These are phyloP conservation scores for Brenthis hecate DNA, from an alignment of 2,888 invertebrate species.

Conservation along the genomic window DNA sequence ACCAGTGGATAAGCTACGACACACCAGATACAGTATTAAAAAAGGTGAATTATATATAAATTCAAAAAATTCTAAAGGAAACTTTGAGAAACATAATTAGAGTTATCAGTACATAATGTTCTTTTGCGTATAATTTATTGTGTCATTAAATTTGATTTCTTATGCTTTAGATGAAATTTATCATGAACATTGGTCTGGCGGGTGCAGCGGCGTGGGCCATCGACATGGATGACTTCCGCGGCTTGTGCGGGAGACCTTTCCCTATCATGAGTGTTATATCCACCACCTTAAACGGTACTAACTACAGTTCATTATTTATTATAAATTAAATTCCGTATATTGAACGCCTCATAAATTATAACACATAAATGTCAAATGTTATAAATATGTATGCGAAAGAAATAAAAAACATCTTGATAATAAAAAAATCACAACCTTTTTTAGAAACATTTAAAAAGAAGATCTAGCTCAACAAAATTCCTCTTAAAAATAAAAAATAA, in stretches of 20 bases:
- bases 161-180: constrained; percentile 82
- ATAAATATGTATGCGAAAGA: too few relatives aligned
- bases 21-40: constrained; percentile 84
- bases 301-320: too few relatives aligned
- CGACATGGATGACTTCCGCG: constrained; percentile 91
- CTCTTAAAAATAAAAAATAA: too few relatives aligned
- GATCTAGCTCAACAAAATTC: too few relatives aligned
- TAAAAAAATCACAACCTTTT: background rate
- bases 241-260: constrained; percentile 87
- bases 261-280: constrained; percentile 85
- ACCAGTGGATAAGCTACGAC: constrained; percentile 92
- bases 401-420: constrained; percentile 35
- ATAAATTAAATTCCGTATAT: too few relatives aligned
- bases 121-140: background rate
- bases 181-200: constrained; percentile 84
- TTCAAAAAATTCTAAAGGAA: too few relatives aligned
- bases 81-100: too few relatives aligned
- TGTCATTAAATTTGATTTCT: background rate
- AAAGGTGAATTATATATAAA: constrained; percentile 79
- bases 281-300: constrained; percentile 75
- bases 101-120: too few relatives aligned
- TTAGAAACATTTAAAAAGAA: too few relatives aligned
- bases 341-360: too few relatives aligned
- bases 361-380: too few relatives aligned
- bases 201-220: constrained; percentile 88